These are phyloP conservation scores for Dysidea cf. avara DNA, from an alignment of 37 sponge, comb jelly and placozoan species.

Conservation along the genomic window DNA sequence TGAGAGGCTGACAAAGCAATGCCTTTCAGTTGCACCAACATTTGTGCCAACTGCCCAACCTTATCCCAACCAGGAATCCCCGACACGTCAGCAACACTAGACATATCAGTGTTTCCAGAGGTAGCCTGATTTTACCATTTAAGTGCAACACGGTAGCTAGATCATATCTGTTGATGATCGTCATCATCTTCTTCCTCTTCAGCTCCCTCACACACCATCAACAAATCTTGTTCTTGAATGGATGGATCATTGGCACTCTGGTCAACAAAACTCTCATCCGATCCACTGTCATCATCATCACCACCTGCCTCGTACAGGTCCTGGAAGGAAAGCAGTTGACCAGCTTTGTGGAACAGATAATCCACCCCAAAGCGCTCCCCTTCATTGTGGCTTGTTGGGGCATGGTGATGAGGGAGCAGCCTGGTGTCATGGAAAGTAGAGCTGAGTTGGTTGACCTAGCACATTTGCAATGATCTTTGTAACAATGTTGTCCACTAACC, in stretches of 20 bases:
- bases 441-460: slow-evolving; percentile 15
- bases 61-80: slow-evolving; percentile 38
- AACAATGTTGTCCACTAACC: neutral
- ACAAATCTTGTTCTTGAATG: too few relatives aligned
- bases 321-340: neutral
- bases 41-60: slow-evolving; percentile 31
- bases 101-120: too few relatives aligned
- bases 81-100: neutral
- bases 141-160: too few relatives aligned
- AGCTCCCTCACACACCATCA: too few relatives aligned
- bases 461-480: neutral
- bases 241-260: too few relatives aligned
- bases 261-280: neutral
- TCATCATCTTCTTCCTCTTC: too few relatives aligned
- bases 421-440: neutral
- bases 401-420: neutral
- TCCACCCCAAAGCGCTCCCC: too few relatives aligned
- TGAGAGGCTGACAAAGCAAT: slow-evolving; percentile 7
- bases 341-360: slow-evolving; percentile 12
- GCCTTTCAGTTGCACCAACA: neutral
- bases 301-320: slow-evolving; percentile 6
- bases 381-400: slow-evolving; percentile 30
- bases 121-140: too few relatives aligned
- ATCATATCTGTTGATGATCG: neutral
- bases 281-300: slow-evolving; percentile 12